Evolutionary conservation across 2,888 invertebrate genomes (phyloP).

Genomic region (Charanyca ferruginea): DNA sequence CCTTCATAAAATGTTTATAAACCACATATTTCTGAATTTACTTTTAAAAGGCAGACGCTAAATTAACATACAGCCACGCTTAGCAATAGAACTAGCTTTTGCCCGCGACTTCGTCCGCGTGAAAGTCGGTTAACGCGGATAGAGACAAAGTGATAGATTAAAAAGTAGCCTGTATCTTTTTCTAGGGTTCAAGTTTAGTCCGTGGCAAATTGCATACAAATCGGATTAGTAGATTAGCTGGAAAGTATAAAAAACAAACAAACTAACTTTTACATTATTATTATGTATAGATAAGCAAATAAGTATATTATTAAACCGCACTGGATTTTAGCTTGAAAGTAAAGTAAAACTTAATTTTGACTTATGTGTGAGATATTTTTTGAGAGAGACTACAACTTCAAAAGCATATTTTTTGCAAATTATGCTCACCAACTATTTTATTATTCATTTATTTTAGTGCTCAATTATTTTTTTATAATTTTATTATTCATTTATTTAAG

Average conservation of each 20-base stretch:
- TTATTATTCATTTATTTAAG: not conserved
- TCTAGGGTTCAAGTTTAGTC: too few relatives aligned
- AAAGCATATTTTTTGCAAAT: not conserved
- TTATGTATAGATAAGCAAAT: conserved; percentile 5
- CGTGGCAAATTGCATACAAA: too few relatives aligned
- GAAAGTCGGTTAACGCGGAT: too few relatives aligned
- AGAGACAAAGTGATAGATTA: too few relatives aligned
- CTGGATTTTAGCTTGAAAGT: conserved; percentile 15
- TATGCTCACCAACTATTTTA: not conserved
- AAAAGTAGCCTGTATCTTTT: too few relatives aligned
- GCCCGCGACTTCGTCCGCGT: too few relatives aligned
- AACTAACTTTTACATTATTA: too few relatives aligned
- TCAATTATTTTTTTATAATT: not conserved
- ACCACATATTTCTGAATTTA: conserved; percentile 45
- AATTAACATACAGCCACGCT: conserved; percentile 39
- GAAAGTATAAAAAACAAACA: too few relatives aligned
- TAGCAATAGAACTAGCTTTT: too few relatives aligned
- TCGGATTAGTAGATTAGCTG: too few relatives aligned
- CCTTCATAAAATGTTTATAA: conserved; percentile 43
- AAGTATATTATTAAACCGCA: conserved; percentile 19
- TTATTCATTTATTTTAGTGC: not conserved
- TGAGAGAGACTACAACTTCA: not conserved
- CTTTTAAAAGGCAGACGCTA: conserved; percentile 36
- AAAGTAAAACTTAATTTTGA: conserved; percentile 16
- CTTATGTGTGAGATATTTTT: not conserved